Evolutionary conservation across 2,888 invertebrate species (phyloP), one percentile per base, ranked within the genome.

Genomic region (Minunthozetes semirufus): DNA sequence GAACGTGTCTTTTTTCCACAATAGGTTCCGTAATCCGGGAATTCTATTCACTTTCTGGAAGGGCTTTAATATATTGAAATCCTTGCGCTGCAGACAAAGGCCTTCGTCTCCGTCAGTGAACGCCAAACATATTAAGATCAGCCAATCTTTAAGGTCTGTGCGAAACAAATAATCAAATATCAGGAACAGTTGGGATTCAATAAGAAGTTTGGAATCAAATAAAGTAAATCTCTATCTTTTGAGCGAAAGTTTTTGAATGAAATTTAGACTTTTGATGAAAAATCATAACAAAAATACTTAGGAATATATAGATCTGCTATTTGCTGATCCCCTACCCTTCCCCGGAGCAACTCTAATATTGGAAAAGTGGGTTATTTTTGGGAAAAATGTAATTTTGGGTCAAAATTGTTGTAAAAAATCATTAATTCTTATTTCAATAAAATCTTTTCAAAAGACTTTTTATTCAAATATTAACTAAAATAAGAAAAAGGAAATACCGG

Each of bases 1-100:
- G n/a, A 81, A 76, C 0, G 79, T 78, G 38, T 79, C 79, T 33
- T 79, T 78, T 11, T 78, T 78, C 79, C 80, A 80, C 27, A 81
- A 72, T 4, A 79, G 72, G 53, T 77, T 76, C 29, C 79, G 75
- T 17, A 81, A 70, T 0, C 80, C 80, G 8, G 79, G 79, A 22
- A 80, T 77, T 5, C 79, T 78, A 77, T 80, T 80, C 29, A 80
- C 77, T 73, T 76, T 78, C 48, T 77, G 77, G 71, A 72, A 72
- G 15, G 73, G 72, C 46, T 77, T 61, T 38, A 78, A 72, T 38
- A 72, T 53, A 19, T 72, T 72, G 46, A 66, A 74, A 38, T 78
- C 78, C 71, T 74, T 76, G 73, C 78, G 76, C 15, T 78, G 77
- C 27, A 79, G 77, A 74, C 79, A 79, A 1, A 76, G 46, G 27